Evolutionary conservation across 2,113 vertebrate genomes (phyloP), one percentile per base, ranked within the genome.

Genomic region (Pavo muticus): DNA sequence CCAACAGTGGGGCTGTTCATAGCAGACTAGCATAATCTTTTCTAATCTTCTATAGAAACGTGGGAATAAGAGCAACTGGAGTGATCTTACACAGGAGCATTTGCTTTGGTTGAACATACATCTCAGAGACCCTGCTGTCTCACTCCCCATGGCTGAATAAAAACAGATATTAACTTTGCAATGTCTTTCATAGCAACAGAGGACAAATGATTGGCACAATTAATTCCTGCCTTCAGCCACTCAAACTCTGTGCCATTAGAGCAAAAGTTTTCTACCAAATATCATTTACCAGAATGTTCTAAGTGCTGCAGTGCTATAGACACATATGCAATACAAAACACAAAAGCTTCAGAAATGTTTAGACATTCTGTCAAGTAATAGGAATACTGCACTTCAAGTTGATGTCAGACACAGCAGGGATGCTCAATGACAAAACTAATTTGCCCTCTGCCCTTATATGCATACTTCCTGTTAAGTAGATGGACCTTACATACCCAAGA

Each of bases 11-110:
- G 23, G 37, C 60, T 93, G 77, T 91, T 74, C 84, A 79, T 61
- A 75, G 83, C 72, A 94, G 39, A 64, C 50, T 40, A 83, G 42
- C 8, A 86, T 40, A 68, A 77, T 74, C 45, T 77, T 80, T 90
- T 71, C 69, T 90, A 84, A 81, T 91, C 79, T 94, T 73, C 48
- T 81, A 30, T 0, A 78, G 60, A 78, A 86, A 52, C 13, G 29
- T 61, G 69, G 42, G 70, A 93, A 74, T 77, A 88, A 81, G 52
- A 90, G 54, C 39, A 94, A 91, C 32, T 2, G 2, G 56, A 86
- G 35, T n/a, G 56, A 90, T 79, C 90, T 88, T 45, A 65, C n/a
- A 72, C 48, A 93, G 83, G 32, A 92, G 18, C 15, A 60, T 44
- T 88, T 35, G 21, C 54, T 91, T 73, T 61, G 65, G 52, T 29